Base-by-base conservation (phyloP, 2,113 vertebrate species). In the Sinocyclocheilus maitianheensis region DNA sequence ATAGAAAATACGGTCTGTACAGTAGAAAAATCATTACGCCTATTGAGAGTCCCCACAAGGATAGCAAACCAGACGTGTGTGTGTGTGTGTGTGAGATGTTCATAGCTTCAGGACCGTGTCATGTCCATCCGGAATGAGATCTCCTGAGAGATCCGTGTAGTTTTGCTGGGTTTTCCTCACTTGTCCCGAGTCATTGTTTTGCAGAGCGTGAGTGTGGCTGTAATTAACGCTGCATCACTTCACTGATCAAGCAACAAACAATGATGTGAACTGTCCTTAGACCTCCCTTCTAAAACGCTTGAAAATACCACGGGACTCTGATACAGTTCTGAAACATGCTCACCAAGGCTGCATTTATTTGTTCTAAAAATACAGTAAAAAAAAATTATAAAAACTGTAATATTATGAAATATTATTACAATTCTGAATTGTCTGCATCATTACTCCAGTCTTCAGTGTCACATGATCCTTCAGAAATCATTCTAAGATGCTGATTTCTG, bases 131-230 rank as follows among this genome's bases (percentile, higher is more conserved):
- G 18, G 63, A 67, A 3, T 30, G 62, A 69, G 43, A 1, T 71
- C 63, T 51, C 80, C 3, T 0, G 80, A 53, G 16, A 69, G 9
- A 48, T 24, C 16, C 4, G 37, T 30, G 79, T 13, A 67, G 62
- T 81, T 51, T 67, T 67, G 18, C 26, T 51, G 43, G 14, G 3
- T 46, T 81, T 81, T 26, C 78, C 60, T 48, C n/a, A 24, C 43
- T 51, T 20, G 24, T 26, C 79, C 11, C 26, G 43, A 37, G 63
- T 82, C 46, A n/a, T 82, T 82, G 80, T 69, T 51, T 43, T 18
- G 16, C 24, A 0, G 16, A 30, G n/a, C 18, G 20, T n/a, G 53
- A 51, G 18, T 40, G 34, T 37, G 14, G 16, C 12, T 24, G 60
- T 65, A 30, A 62, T 26, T 65, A 63, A 80, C 18, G 20, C 13